Conservation (phyloP, 2,797 vertebrate genomes). For the Bufotes viridis region DNA sequence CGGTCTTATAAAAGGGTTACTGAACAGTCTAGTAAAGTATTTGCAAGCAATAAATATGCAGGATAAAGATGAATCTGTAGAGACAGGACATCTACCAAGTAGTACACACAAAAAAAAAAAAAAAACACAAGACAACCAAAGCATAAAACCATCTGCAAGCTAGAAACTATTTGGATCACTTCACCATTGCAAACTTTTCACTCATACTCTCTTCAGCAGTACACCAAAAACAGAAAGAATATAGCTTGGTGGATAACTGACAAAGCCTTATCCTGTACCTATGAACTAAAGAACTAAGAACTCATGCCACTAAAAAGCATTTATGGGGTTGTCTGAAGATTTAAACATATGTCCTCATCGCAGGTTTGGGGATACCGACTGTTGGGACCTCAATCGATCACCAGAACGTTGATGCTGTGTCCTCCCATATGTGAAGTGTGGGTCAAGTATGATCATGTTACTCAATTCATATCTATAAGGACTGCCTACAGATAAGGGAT, state of each 20-base stretch:
- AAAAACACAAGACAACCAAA: not conserved
- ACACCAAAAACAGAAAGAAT: not conserved
- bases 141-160: not conserved
- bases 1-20: not conserved
- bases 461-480: too few species aligned
- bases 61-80: not conserved
- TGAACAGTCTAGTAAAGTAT: not conserved
- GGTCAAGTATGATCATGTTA: too few species aligned
- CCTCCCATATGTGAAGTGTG: too few species aligned
- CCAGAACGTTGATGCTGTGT: too few species aligned
- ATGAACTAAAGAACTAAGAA: not conserved
- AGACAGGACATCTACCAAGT: not conserved
- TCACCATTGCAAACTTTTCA: not conserved
- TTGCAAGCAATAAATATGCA: not conserved
- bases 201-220: not conserved
- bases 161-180: not conserved
- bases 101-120: not conserved
- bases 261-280: not conserved
- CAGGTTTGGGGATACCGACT: too few species aligned
- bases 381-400: too few species aligned
- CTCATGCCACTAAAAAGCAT: not conserved
- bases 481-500: too few species aligned
- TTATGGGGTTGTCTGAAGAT: not conserved
- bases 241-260: not conserved
- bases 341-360: too few species aligned